These are phyloP conservation scores for Tetragonisca angustula DNA, from an alignment of 2,888 invertebrate genomes.

Conservation along the genomic window DNA sequence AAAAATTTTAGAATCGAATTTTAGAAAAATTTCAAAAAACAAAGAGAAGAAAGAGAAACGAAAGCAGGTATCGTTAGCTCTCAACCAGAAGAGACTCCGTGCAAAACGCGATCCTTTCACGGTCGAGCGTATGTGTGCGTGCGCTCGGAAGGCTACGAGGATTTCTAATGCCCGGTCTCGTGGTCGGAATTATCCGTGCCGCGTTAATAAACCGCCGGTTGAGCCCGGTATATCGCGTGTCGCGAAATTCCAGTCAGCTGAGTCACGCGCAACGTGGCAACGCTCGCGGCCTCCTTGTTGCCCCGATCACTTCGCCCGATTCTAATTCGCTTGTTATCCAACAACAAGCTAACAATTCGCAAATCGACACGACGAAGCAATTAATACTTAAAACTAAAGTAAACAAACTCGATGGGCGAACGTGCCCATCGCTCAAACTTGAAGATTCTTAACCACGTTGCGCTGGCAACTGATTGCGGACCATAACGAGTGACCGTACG, in stretches of 20 bases:
- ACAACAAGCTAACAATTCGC: no score
- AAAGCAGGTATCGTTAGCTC: constrained; percentile 16
- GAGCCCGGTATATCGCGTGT: constrained; percentile 66
- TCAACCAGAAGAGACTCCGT: constrained; percentile 27
- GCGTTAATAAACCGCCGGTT: constrained; percentile 69
- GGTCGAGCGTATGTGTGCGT: constrained; percentile 49
- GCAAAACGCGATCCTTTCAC: constrained; percentile 48
- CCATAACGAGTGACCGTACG: no score
- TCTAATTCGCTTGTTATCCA: no score
- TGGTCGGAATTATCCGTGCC: constrained; percentile 58
- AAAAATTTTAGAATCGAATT: no score
- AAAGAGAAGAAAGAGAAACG: no score
- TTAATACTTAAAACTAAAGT: no score
- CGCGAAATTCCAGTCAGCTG: constrained; percentile 71
- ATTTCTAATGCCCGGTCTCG: constrained; percentile 64
- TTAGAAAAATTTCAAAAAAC: background rate
- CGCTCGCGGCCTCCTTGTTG: constrained; percentile 1
- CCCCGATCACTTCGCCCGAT: constrained; percentile 10
- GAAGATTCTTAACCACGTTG: no score
- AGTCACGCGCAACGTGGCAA: constrained; percentile 62
- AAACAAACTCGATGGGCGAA: no score
- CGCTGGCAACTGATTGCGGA: no score
- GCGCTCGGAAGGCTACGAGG: constrained; percentile 49
- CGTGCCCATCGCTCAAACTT: no score
- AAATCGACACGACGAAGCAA: no score